Evolutionary conservation across 2,113 vertebrate genomes (phyloP).

Genomic region (Talpa occidentalis): DNA sequence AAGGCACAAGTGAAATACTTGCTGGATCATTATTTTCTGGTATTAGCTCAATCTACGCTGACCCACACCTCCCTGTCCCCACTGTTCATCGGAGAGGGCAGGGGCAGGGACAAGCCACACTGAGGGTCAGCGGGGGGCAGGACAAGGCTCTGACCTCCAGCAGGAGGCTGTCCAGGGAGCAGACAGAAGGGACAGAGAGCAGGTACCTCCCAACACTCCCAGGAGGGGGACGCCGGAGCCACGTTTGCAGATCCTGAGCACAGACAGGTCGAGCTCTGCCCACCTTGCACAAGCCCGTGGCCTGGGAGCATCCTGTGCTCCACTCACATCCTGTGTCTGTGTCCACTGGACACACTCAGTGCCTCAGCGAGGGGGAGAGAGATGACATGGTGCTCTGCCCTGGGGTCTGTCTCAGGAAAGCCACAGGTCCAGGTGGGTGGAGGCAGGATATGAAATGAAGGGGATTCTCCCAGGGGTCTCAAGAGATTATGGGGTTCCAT

Average conservation of each 20-base stretch:
- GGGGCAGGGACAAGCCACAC: background rate
- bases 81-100: background rate
- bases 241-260: background rate
- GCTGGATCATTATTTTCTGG: background rate
- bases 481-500: background rate
- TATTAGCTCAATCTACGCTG: background rate
- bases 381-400: background rate
- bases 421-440: background rate
- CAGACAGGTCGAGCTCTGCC: rapidly evolving
- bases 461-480: background rate
- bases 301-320: background rate
- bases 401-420: background rate
- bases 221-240: background rate
- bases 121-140: background rate
- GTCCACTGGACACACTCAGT: background rate
- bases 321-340: background rate
- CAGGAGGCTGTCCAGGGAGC: rapidly evolving
- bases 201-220: background rate
- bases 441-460: background rate
- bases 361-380: background rate
- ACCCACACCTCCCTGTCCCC: background rate
- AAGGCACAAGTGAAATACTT: background rate
- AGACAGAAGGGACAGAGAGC: background rate
- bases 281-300: rapidly evolving
- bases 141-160: background rate